Evolutionary conservation across 53 echinoderm and acorn worm species (phyloP).

Genomic region (Pentamera pediparva): DNA sequence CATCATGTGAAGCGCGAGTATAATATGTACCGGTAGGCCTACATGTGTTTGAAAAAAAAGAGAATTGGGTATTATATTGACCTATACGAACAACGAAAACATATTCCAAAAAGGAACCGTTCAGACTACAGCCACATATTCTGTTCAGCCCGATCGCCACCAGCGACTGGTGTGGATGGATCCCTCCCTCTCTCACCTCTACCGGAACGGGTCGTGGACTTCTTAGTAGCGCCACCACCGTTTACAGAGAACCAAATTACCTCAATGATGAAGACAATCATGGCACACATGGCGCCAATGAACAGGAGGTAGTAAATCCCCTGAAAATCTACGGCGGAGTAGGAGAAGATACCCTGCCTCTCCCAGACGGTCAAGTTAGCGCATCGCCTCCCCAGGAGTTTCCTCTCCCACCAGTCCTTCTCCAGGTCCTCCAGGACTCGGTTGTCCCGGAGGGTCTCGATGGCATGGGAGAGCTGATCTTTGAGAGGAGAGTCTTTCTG

Average conservation of each 20-base stretch:
- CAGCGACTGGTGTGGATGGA: not conserved
- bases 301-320: constrained; percentile 48
- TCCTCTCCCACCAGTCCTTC: constrained; percentile 44
- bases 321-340: constrained; percentile 31
- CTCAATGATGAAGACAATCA: constrained; percentile 42
- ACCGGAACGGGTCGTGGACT: not conserved
- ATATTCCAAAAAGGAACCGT: not conserved
- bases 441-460: constrained; percentile 43
- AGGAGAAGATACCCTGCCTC: constrained; percentile 39
- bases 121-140: constrained; percentile 59
- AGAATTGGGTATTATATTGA: no score
- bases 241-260: constrained; percentile 14
- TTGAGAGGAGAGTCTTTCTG: constrained; percentile 30
- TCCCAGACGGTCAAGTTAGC: constrained; percentile 43
- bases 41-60: no score
- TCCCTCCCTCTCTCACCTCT: constrained; percentile 11
- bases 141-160: constrained; percentile 37
- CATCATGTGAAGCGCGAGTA: no score
- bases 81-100: no score
- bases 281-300: constrained; percentile 29
- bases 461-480: constrained; percentile 47
- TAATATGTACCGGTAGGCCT: no score
- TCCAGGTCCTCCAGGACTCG: constrained; percentile 45
- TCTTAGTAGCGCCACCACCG: not conserved
- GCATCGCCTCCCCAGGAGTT: constrained; percentile 32